Evolutionary conservation across 2,797 vertebrate species (phyloP).

Genomic region (Acanthurus tractus): DNA sequence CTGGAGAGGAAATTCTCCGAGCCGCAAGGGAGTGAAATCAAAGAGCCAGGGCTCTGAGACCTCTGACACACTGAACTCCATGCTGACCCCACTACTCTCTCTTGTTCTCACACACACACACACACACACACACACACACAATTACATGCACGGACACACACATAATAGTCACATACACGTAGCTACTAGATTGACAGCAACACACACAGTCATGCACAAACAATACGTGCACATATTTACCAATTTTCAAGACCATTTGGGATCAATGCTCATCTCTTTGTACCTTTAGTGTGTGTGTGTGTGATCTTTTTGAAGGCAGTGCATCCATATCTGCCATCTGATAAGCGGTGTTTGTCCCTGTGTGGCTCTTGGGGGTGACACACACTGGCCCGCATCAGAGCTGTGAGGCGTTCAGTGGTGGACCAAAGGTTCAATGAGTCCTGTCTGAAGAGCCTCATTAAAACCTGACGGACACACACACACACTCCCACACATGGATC

Average conservation of each 20-base stretch:
- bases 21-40: slow-evolving; percentile 82
- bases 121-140: slow-evolving; percentile 41
- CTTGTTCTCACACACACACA: slow-evolving; percentile 7
- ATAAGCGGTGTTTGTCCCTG: slow-evolving; percentile 54
- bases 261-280: slow-evolving; percentile 45
- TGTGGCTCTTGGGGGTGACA: slow-evolving; percentile 46
- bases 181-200: slow-evolving; percentile 18
- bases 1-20: slow-evolving; percentile 83
- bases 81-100: slow-evolving; percentile 72
- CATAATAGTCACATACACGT: slow-evolving; percentile 27
- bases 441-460: slow-evolving; percentile 74
- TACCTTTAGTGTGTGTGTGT: slow-evolving; percentile 8
- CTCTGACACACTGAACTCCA: slow-evolving; percentile 85
- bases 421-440: slow-evolving; percentile 70
- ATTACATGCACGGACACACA: slow-evolving; percentile 34
- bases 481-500: slow-evolving; percentile 33
- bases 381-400: slow-evolving; percentile 52
- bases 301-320: slow-evolving; percentile 44
- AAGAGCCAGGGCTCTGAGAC: slow-evolving; percentile 80
- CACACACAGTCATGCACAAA: slow-evolving; percentile 31
- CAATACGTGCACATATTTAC: slow-evolving; percentile 15
- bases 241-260: slow-evolving; percentile 30
- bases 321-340: slow-evolving; percentile 62
- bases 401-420: slow-evolving; percentile 57
- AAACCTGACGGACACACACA: slow-evolving; percentile 59